A percentile compares a stretch with the other conserved stretches of the same genome.
phyloP scores from a whole-genome alignment of 1,140 invertebrate genomes.

The Chironomus striatipennis region DNA sequence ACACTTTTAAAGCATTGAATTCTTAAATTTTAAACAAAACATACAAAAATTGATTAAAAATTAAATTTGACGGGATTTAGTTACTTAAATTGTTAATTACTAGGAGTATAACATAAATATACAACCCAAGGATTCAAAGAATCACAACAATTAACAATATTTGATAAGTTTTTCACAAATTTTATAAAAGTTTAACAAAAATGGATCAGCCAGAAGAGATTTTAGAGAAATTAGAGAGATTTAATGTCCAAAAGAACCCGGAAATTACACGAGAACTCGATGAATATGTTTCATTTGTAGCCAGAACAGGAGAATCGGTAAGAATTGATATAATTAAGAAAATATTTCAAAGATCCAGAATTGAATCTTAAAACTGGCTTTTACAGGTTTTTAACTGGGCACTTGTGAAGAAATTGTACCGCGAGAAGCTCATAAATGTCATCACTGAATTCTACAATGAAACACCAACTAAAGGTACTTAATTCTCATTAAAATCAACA shows the following conservation, averaged over 20 bases:
- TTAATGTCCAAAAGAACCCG: conserved; percentile 63
- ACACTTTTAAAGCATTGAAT: too few species aligned
- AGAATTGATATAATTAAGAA: background rate
- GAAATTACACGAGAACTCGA: conserved; percentile 84
- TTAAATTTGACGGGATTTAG: too few species aligned
- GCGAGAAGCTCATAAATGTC: conserved; percentile 76
- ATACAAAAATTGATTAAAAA: too few species aligned
- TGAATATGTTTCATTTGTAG: conserved; percentile 82
- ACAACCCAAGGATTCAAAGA: too few species aligned
- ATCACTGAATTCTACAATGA: conserved; percentile 80
- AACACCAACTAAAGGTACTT: conserved; percentile 43
- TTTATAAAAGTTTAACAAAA: background rate
- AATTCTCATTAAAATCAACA: background rate
- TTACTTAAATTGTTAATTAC: too few species aligned
- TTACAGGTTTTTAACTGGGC: conserved; percentile 84
- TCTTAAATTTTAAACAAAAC: too few species aligned
- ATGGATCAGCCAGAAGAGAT: conserved; percentile 84
- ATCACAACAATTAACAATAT: too few species aligned
- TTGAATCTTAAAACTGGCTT: background rate
- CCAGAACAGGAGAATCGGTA: conserved; percentile 72
- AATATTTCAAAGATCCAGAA: background rate
- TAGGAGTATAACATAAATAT: too few species aligned
- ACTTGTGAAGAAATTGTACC: conserved; percentile 75
- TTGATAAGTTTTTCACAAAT: too few species aligned
- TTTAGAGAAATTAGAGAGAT: conserved; percentile 71